phyloP scores from a whole-genome alignment of 2,113 vertebrate genomes.

The Hiodon alosoides region DNA sequence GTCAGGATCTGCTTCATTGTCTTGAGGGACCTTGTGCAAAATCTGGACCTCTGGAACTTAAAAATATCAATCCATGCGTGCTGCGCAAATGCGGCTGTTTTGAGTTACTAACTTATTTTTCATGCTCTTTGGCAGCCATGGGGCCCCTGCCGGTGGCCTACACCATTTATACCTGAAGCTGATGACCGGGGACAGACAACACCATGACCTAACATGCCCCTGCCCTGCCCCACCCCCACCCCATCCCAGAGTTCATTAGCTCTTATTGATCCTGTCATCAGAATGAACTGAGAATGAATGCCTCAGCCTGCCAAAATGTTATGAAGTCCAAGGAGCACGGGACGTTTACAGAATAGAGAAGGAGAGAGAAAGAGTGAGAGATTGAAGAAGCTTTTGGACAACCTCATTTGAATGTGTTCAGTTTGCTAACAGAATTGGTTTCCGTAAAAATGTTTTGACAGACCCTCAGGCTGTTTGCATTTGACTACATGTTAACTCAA shows the following conservation, averaged over 20 bases:
- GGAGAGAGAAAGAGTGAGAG: not conserved
- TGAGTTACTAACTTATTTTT: no score
- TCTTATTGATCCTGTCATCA: not conserved
- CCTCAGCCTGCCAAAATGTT: not conserved
- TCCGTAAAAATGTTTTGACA: no score
- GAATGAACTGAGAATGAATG: not conserved
- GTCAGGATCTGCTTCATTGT: no score
- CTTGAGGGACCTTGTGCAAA: no score
- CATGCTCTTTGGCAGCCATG: no score
- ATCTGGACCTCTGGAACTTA: no score
- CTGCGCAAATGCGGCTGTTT: no score
- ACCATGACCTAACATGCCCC: not conserved
- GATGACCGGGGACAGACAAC: not conserved
- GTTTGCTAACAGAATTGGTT: not conserved
- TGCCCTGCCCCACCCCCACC: not conserved
- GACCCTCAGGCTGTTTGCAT: not conserved
- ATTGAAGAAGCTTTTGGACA: not conserved
- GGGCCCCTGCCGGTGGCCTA: no score
- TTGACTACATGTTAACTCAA: not conserved
- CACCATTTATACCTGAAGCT: no score
- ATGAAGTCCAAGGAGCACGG: not conserved
- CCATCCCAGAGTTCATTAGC: not conserved
- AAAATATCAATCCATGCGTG: no score
- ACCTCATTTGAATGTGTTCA: not conserved
- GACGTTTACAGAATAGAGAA: not conserved